Conservation (phyloP, 1,140 invertebrate species). For the Drosophila mojavensis region DNA sequence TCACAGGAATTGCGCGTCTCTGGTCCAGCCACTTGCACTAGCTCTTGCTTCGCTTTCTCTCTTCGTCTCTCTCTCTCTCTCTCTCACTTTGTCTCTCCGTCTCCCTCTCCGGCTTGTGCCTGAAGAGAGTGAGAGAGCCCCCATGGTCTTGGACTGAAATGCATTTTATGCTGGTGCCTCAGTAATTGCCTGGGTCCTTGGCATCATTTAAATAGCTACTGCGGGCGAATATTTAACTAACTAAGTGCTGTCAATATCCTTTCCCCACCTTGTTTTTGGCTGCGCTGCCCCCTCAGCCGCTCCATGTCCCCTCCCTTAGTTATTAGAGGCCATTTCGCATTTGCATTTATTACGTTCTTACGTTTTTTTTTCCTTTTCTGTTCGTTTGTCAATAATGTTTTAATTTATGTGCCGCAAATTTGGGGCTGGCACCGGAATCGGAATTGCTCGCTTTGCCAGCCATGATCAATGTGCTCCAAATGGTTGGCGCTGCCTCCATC, state of each 20-base stretch:
- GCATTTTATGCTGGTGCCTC: slow-evolving; percentile 70
- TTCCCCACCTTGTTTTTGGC: background rate
- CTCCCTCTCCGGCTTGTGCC: background rate
- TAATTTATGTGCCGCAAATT: slow-evolving; percentile 71
- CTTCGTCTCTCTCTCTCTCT: background rate
- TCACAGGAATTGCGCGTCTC: slow-evolving; percentile 1
- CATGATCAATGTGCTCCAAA: slow-evolving; percentile 18
- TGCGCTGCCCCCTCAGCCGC: background rate
- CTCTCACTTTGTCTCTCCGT: background rate
- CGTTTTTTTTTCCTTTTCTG: background rate
- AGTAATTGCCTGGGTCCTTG: slow-evolving; percentile 55
- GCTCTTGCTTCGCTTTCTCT: slow-evolving; percentile 2
- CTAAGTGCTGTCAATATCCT: slow-evolving; percentile 64
- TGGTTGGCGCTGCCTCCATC: background rate
- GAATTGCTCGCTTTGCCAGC: slow-evolving; percentile 20
- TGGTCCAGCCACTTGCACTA: background rate
- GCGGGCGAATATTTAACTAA: slow-evolving; percentile 70
- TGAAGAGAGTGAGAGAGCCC: slow-evolving; percentile 19
- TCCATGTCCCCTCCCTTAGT: background rate
- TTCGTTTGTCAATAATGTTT: slow-evolving; percentile 61
- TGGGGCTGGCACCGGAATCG: slow-evolving; percentile 22
- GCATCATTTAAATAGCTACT: slow-evolving; percentile 78
- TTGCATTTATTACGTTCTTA: slow-evolving; percentile 54
- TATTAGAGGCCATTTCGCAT: slow-evolving; percentile 13
- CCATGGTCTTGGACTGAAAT: slow-evolving; percentile 42